Conservation (phyloP, 2,888 invertebrate species). For the Drosophila antonietae region DNA sequence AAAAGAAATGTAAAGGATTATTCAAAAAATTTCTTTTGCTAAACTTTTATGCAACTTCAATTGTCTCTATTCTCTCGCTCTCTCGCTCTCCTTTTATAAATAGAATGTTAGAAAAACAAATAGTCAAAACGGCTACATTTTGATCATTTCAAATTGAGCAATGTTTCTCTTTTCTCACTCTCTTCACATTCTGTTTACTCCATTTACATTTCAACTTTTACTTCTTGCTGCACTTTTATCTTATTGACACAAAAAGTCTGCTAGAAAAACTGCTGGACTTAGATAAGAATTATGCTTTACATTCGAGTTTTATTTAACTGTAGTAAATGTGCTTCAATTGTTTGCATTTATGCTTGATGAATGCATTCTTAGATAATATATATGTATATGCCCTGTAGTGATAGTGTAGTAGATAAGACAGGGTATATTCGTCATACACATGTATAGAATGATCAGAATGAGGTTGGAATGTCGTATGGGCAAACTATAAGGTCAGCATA, state of each 20-base stretch:
- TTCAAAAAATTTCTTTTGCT: background rate
- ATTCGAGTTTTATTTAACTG: slow-evolving; percentile 34
- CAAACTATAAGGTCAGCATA: background rate
- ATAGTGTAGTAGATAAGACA: too few species aligned
- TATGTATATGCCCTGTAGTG: background rate
- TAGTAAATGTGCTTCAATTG: slow-evolving; percentile 33
- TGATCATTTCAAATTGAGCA: slow-evolving; percentile 6
- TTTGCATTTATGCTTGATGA: slow-evolving; percentile 37
- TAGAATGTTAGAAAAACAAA: slow-evolving; percentile 30
- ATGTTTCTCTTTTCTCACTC: slow-evolving; percentile 18
- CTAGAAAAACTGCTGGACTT: slow-evolving; percentile 8
- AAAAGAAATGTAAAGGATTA: background rate
- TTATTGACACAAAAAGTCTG: slow-evolving; percentile 55
- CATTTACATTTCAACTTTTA: slow-evolving; percentile 33
- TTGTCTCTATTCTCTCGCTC: background rate
- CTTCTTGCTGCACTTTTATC: slow-evolving; percentile 25
- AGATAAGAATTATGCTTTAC: slow-evolving; percentile 52
- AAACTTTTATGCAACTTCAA: background rate
- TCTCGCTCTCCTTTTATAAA: slow-evolving; percentile 4
- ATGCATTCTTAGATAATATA: slow-evolving; percentile 30
- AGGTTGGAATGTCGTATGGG: background rate
- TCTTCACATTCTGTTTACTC: slow-evolving; percentile 5
- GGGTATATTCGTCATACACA: background rate
- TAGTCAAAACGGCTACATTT: slow-evolving; percentile 7
- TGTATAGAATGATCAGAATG: background rate